Conservation (phyloP, 1,140 invertebrate species). For the Micrasema minimum region DNA sequence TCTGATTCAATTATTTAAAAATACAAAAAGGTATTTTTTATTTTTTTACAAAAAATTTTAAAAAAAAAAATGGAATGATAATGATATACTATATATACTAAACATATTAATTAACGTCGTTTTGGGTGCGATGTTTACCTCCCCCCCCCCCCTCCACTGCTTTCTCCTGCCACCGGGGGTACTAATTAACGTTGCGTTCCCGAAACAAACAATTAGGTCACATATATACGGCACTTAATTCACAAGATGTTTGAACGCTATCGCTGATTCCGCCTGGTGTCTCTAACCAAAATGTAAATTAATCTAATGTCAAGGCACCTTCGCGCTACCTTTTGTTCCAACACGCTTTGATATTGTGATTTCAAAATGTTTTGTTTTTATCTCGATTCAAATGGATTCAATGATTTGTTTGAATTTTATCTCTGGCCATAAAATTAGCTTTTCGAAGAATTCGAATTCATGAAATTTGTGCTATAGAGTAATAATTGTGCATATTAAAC, state of each 20-base stretch:
- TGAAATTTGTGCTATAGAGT: too few relatives aligned
- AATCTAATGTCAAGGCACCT: slow-evolving; percentile 4
- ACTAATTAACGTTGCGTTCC: slow-evolving; percentile 28
- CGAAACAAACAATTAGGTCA: slow-evolving; percentile 20
- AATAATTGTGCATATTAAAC: too few relatives aligned
- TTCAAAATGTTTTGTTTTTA: neutral
- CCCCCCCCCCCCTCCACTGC: neutral
- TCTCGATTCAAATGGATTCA: neutral
- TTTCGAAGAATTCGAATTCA: too few relatives aligned
- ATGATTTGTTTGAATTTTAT: neutral
- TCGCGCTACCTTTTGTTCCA: slow-evolving; percentile 1
- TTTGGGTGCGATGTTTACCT: slow-evolving; percentile 1
- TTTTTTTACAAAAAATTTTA: too few relatives aligned
- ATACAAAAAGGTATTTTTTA: too few relatives aligned
- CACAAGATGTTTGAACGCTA: slow-evolving; percentile 18
- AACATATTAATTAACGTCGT: slow-evolving; percentile 7
- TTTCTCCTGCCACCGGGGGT: too few relatives aligned
- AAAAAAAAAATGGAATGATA: too few relatives aligned
- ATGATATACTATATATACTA: too few relatives aligned
- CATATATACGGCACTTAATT: slow-evolving; percentile 25
- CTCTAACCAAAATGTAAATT: slow-evolving; percentile 23
- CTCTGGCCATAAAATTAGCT: neutral
- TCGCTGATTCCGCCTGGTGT: neutral
- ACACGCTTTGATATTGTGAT: neutral
- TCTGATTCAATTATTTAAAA: too few relatives aligned